Base-by-base conservation (phyloP, 2,797 vertebrate genomes). In the Heteromormyrus szaboi region DNA sequence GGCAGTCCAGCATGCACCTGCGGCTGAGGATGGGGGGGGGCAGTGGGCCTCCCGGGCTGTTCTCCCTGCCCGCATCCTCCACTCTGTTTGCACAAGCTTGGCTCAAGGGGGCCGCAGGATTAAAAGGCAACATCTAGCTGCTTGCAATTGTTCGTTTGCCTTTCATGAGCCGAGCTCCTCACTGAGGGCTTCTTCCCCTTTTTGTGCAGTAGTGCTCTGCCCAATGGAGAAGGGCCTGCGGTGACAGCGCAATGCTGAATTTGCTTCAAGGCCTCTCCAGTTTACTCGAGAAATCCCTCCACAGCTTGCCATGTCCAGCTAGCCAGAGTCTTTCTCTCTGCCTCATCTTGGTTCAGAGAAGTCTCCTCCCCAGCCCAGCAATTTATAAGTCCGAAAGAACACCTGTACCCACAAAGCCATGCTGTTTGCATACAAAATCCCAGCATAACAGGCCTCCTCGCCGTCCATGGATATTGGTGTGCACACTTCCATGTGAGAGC, bases 141-240 rank as follows among this genome's bases (percentile, higher is more conserved):
- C 89, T 93, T 90, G 90, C 90, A 91, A 91, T 91, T 93, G 92
- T 92, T 91, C 94, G 93, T 94, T 94, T 92, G 3, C 93, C 93
- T 92, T 65, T 87, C 84, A 91, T 93, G 93, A 92, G 90, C 91
- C 90, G 90, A 93, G 44, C 46, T 17, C 65, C 81, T 12, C 91
- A 62, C 90, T 90, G 91, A n/a, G 14, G 19, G 19, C 17, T 83
- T 9, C 14, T 12, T 6, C 4, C 33, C 11, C 65, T 17, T 50
- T 65, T 68, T 46, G 25, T 19, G 46, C 41, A 37, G 65, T 25
- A 68, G 37, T 5, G 50, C 65, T 89, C 88, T 50, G 41, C 5
- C 56, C 59, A 11, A 17, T 17, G 68, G 51, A 12, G n/a, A 79
- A 8, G 0, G 22, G 2, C 62, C 12, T 53, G 50, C 33, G 19